These are phyloP conservation scores for Coleophora flavipennella DNA, from an alignment of 2,888 invertebrate genomes.

Conservation along the genomic window DNA sequence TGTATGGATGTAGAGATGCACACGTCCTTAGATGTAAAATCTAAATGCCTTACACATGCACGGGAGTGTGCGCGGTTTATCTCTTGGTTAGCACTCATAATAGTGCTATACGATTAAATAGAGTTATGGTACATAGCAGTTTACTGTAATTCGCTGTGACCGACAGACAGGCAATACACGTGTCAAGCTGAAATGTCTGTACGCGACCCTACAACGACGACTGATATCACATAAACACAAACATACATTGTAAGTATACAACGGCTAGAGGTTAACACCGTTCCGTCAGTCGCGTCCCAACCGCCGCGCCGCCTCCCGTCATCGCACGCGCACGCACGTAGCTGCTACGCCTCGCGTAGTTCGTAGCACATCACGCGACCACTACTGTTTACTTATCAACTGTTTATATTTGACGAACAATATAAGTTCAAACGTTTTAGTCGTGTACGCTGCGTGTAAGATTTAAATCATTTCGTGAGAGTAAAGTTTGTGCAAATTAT, in stretches of 20 bases:
- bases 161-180: background rate
- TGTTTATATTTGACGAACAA: too few species aligned
- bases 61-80: too few species aligned
- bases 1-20: too few species aligned
- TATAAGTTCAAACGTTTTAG: too few species aligned
- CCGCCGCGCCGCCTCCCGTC: constrained; percentile 25
- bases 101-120: too few species aligned
- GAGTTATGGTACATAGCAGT: too few species aligned
- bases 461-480: constrained; percentile 8
- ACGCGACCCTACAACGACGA: constrained; percentile 5
- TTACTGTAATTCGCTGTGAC: too few species aligned
- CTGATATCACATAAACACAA: constrained; percentile 1
- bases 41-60: too few species aligned
- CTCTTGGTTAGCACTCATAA: too few species aligned
- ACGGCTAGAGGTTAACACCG: constrained; percentile 8
- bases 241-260: background rate
- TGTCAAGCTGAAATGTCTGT: too few species aligned
- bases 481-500: constrained; percentile 15
- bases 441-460: too few species aligned
- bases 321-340: constrained; percentile 17
- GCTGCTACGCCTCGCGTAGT: constrained; percentile 36
- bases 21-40: too few species aligned
- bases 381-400: background rate
- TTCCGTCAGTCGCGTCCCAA: constrained; percentile 35
- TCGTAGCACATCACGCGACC: constrained; percentile 20